A percentile compares a stretch with the other conserved stretches of the same genome.
Evolutionary conservation across 2,113 vertebrate species (phyloP).

Genomic region (Lampris megalopsis): DNA sequence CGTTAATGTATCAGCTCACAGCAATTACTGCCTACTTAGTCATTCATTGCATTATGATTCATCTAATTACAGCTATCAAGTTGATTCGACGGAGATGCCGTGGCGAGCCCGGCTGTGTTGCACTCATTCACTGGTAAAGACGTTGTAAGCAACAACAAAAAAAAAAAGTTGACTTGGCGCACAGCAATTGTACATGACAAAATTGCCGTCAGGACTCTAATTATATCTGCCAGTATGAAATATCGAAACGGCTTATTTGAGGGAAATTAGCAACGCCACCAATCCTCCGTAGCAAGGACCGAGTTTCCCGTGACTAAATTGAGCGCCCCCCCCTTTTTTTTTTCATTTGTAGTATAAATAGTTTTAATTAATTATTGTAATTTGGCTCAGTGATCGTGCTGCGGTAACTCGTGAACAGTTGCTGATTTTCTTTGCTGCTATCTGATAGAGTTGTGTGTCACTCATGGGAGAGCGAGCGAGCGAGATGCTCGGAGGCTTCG

Average conservation of each 20-base stretch:
- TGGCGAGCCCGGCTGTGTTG: conserved; percentile 32
- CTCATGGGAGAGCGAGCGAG: conserved; percentile 53
- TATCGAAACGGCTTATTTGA: too few relatives aligned
- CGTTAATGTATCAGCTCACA: conserved; percentile 47
- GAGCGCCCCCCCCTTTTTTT: not conserved
- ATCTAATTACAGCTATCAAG: conserved; percentile 64
- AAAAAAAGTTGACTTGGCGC: conserved; percentile 34
- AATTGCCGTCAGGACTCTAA: too few relatives aligned
- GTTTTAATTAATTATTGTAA: conserved; percentile 40
- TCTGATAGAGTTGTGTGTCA: conserved; percentile 66
- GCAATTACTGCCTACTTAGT: conserved; percentile 49
- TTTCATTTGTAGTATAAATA: conserved; percentile 10
- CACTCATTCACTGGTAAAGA: conserved; percentile 28
- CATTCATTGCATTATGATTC: conserved; percentile 48
- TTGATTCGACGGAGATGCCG: conserved; percentile 26
- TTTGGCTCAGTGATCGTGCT: conserved; percentile 40
- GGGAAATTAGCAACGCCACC: too few relatives aligned
- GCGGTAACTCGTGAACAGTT: conserved; percentile 44
- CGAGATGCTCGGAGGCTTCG: not conserved
- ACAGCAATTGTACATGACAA: not conserved
- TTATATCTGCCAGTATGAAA: too few relatives aligned
- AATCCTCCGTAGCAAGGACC: too few relatives aligned
- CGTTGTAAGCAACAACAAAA: conserved; percentile 31
- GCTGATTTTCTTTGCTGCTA: conserved; percentile 25
- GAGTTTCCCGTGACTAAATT: conserved; percentile 17